These are phyloP conservation scores for Laticauda colubrina DNA, from an alignment of 2,113 vertebrate genomes.

Conservation along the genomic window DNA sequence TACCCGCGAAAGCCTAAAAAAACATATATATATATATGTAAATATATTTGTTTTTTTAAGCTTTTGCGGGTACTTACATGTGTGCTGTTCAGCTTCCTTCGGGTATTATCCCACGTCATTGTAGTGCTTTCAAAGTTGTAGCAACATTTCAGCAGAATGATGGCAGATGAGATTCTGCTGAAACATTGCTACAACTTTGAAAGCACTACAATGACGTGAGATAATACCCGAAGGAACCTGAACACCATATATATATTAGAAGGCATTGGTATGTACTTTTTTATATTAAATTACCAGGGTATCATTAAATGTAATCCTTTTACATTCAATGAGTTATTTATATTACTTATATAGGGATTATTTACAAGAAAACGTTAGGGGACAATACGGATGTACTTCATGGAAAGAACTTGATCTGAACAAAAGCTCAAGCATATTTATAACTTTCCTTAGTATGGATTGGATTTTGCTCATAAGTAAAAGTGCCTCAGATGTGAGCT, in stretches of 20 bases:
- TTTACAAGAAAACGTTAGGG: conserved; percentile 6
- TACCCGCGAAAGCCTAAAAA: too few species aligned
- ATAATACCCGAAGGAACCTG: too few species aligned
- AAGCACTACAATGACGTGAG: too few species aligned
- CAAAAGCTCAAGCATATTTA: background rate
- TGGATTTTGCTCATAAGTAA: background rate
- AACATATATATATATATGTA: too few species aligned
- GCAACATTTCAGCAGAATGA: too few species aligned
- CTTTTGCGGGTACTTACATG: too few species aligned
- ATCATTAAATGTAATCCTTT: conserved; percentile 8
- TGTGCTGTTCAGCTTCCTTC: too few species aligned
- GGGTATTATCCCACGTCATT: too few species aligned
- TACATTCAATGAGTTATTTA: background rate
- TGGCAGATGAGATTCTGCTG: too few species aligned
- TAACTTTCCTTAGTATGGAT: background rate
- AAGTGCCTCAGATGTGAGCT: background rate
- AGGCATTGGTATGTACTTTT: background rate
- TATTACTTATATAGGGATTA: background rate
- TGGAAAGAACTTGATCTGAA: background rate
- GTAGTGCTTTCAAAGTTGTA: too few species aligned
- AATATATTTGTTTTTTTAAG: too few species aligned
- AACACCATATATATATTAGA: background rate
- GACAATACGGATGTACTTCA: background rate
- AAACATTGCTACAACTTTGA: too few species aligned
- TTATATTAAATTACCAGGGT: background rate